A percentile compares a stretch with the other conserved stretches of the same genome.
Evolutionary conservation across 2,888 invertebrate genomes (phyloP).

Genomic region (Nemurella pictetii): DNA sequence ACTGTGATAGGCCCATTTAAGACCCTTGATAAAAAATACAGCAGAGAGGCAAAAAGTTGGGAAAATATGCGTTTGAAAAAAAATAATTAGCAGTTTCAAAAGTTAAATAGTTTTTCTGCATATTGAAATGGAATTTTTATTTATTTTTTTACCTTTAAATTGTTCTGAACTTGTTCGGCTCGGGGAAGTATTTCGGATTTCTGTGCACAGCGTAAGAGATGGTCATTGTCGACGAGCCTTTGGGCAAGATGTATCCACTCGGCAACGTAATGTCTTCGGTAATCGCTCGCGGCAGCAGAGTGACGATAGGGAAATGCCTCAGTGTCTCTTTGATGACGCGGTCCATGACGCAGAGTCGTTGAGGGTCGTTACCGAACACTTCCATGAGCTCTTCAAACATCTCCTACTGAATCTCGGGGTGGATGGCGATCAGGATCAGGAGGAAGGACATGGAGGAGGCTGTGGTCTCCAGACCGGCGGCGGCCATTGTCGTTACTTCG

Average conservation of each 20-base stretch:
- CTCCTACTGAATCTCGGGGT: conserved; percentile 37
- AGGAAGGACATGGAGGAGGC: conserved; percentile 35
- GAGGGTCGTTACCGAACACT: not conserved
- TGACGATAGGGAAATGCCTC: conserved; percentile 11
- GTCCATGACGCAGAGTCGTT: not conserved
- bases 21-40: too few relatives aligned
- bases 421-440: conserved; percentile 41
- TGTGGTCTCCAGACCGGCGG: conserved; percentile 42
- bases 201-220: conserved; percentile 10
- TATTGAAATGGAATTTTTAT: too few relatives aligned
- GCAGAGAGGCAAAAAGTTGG: too few relatives aligned
- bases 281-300: not conserved
- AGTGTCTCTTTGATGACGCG: conserved; percentile 20
- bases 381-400: not conserved
- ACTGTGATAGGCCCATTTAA: too few relatives aligned
- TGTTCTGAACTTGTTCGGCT: not conserved
- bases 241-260: conserved; percentile 7
- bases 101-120: too few relatives aligned
- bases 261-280: not conserved
- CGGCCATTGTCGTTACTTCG: conserved; percentile 41
- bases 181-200: not conserved
- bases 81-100: too few relatives aligned
- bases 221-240: conserved; percentile 13
- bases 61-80: too few relatives aligned
- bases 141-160: too few relatives aligned